Conservation (phyloP, 2,797 vertebrate genomes). For the Syndactyla subalaris region DNA sequence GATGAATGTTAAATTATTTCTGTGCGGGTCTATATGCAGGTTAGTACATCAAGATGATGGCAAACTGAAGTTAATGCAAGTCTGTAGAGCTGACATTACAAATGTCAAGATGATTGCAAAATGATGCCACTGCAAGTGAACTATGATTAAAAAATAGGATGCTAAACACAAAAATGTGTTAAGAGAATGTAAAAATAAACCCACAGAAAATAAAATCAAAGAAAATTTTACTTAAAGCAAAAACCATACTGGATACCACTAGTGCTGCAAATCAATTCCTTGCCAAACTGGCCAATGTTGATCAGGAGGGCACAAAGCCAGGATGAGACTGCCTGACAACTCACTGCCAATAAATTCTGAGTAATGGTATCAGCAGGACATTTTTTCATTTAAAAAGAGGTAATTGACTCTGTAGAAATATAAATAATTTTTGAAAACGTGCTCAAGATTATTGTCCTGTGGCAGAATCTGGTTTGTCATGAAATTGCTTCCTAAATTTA, state of each 20-base stretch:
- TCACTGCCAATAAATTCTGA: not conserved
- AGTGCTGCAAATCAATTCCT: not conserved
- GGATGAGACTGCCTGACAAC: not conserved
- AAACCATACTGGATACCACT: not conserved
- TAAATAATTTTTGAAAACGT: not conserved
- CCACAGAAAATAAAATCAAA: not conserved
- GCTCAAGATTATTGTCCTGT: not conserved
- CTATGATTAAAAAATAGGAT: constrained; percentile 38
- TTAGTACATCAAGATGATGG: constrained; percentile 58
- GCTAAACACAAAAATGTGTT: constrained; percentile 20
- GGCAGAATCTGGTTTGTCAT: not conserved
- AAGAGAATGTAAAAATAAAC: constrained; percentile 13
- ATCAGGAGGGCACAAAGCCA: not conserved
- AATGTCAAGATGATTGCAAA: constrained; percentile 63
- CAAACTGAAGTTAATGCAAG: constrained; percentile 61
- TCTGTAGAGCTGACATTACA: constrained; percentile 39
- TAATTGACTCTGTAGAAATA: not conserved
- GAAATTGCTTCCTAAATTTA: not conserved
- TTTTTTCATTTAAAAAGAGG: not conserved
- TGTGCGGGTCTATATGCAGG: not conserved
- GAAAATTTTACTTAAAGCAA: not conserved
- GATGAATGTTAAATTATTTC: constrained; percentile 69
- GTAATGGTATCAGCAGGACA: not conserved
- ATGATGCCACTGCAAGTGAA: constrained; percentile 27
- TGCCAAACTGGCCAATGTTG: not conserved